Percentiles rank a stretch among this genome's conserved stretches.
These are phyloP conservation scores for Eulithis testata DNA, from an alignment of 2,888 invertebrate species.

Conservation along the genomic window DNA sequence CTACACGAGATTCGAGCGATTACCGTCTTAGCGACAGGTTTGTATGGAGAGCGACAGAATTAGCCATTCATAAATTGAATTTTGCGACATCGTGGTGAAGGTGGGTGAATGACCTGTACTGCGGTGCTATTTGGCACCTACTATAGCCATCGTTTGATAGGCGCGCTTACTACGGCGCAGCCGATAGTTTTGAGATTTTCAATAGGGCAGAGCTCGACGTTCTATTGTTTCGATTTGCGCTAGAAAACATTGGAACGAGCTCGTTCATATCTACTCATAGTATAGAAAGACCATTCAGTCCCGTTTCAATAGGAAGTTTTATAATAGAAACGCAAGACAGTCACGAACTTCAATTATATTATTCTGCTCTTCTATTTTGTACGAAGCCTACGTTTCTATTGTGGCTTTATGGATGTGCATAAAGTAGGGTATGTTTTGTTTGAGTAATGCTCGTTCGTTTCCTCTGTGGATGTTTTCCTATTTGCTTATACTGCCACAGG, in stretches of 20 bases:
- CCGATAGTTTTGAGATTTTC: constrained; percentile 34
- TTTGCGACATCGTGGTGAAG: too few species aligned
- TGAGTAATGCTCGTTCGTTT: constrained; percentile 35
- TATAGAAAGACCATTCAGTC: constrained; percentile 35
- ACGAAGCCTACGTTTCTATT: constrained; percentile 22
- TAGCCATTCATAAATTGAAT: too few species aligned
- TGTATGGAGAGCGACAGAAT: too few species aligned
- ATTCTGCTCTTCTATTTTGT: constrained; percentile 26
- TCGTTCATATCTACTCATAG: constrained; percentile 5
- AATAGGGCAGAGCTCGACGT: constrained; percentile 31
- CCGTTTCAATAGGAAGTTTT: constrained; percentile 33
- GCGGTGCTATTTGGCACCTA: too few species aligned
- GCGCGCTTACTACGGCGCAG: constrained; percentile 8
- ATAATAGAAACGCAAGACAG: constrained; percentile 32
- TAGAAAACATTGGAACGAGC: constrained; percentile 28
- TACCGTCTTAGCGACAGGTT: too few species aligned
- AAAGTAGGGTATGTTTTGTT: constrained; percentile 30
- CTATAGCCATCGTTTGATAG: too few species aligned
- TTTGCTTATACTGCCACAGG: constrained; percentile 29
- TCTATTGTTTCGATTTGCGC: constrained; percentile 38
- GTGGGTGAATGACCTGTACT: too few species aligned
- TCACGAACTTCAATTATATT: constrained; percentile 34
- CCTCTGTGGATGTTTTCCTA: constrained; percentile 32
- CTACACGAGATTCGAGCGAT: too few species aligned
- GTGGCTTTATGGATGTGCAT: constrained; percentile 28